A percentile compares a stretch with the other conserved stretches of the same genome.
Conservation (phyloP, 2,797 vertebrate species). For the Clarias pachynema region DNA sequence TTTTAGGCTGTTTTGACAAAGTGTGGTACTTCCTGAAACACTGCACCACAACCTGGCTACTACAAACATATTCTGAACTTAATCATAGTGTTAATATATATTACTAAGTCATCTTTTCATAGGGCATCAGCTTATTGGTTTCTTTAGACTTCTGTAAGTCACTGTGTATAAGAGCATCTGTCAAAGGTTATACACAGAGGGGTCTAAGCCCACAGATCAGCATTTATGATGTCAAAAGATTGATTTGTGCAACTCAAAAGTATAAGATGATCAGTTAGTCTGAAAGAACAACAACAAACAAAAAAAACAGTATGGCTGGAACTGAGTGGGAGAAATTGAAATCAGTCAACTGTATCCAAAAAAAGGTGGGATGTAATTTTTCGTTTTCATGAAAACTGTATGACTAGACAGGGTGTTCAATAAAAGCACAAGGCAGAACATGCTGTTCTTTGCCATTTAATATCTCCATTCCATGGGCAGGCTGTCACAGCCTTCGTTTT, state of each 20-base stretch:
- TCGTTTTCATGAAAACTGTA: slow-evolving; percentile 7
- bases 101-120: background rate
- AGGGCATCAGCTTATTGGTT: background rate
- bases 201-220: background rate
- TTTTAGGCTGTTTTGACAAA: slow-evolving; percentile 7
- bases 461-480: background rate
- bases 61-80: background rate
- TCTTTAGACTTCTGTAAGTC: background rate
- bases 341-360: background rate
- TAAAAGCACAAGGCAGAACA: background rate
- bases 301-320: background rate
- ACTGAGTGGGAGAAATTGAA: slow-evolving; percentile 6
- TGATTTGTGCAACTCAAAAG: background rate
- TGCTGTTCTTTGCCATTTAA: slow-evolving; percentile 8
- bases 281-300: background rate
- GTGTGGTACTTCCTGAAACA: background rate
- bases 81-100: background rate
- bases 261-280: background rate
- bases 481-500: background rate
- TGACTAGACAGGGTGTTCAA: slow-evolving; percentile 10
- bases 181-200: background rate
- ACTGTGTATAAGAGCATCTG: background rate
- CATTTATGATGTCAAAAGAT: background rate
- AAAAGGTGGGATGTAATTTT: background rate
- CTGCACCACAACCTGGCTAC: background rate